Evolutionary conservation across 2,113 vertebrate species (phyloP).

Genomic region (Chionis minor): DNA sequence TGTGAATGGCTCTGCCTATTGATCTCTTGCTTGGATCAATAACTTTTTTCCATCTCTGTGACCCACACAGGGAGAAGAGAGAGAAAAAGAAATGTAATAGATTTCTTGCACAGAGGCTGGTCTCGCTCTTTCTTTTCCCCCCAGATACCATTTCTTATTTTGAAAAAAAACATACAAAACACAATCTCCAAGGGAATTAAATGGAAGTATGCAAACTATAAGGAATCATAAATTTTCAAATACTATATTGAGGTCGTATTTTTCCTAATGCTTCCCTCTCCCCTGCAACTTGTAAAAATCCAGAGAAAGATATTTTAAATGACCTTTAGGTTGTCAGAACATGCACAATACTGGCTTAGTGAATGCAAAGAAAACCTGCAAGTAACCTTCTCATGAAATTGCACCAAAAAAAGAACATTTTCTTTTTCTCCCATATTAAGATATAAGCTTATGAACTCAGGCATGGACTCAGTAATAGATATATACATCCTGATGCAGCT

Average conservation of each 20-base stretch:
- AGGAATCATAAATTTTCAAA: background rate
- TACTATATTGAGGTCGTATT: background rate
- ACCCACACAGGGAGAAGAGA: background rate
- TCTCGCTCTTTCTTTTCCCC: background rate
- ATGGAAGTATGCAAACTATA: background rate
- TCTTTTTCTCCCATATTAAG: background rate
- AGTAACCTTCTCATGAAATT: background rate
- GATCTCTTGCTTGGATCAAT: conserved; percentile 17
- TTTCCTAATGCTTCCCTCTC: background rate
- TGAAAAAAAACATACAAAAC: background rate
- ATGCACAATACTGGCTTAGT: background rate
- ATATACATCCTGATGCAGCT: background rate
- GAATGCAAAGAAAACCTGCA: background rate
- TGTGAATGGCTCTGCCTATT: conserved; percentile 29
- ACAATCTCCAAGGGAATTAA: conserved; percentile 1
- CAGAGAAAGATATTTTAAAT: background rate
- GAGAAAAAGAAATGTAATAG: background rate
- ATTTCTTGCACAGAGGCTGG: background rate
- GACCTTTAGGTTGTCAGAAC: background rate
- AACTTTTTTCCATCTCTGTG: background rate
- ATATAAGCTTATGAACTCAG: background rate
- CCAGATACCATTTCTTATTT: background rate
- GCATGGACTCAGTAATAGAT: background rate
- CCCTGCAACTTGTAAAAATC: background rate
- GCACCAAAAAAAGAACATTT: background rate